These are phyloP conservation scores for Drosophila affinis DNA, from an alignment of 2,888 invertebrate species.

Conservation along the genomic window DNA sequence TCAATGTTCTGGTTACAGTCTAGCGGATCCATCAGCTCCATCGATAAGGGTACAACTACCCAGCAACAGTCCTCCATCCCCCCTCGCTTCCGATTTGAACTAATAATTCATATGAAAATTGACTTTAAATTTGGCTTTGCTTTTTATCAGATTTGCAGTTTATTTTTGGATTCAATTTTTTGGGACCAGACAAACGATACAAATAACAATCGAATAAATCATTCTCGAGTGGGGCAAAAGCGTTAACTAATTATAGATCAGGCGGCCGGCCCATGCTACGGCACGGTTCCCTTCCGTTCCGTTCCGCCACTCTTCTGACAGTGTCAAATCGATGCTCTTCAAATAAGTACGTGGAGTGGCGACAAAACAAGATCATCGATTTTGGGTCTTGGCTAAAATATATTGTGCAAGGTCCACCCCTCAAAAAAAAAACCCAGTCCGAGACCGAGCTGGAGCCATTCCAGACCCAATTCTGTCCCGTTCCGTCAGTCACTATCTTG, in stretches of 20 bases:
- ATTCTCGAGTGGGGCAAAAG: conserved; percentile 62
- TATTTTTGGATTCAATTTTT: conserved; percentile 23
- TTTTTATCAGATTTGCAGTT: conserved; percentile 42
- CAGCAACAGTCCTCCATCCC: neutral
- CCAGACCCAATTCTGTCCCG: conserved; percentile 40
- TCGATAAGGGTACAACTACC: conserved; percentile 32
- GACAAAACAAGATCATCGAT: conserved; percentile 19
- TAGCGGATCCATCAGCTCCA: conserved; percentile 28
- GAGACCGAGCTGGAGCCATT: conserved; percentile 23
- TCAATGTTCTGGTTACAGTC: conserved; percentile 37
- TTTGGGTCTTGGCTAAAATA: conserved; percentile 43
- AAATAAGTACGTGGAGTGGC: conserved; percentile 37
- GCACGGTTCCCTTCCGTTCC: too few relatives aligned
- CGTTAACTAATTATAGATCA: conserved; percentile 53
- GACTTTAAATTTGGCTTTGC: conserved; percentile 15
- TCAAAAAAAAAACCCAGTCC: neutral
- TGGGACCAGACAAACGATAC: conserved; percentile 18
- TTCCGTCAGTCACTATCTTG: conserved; percentile 29
- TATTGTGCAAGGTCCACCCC: conserved; percentile 73
- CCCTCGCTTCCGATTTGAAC: conserved; percentile 25
- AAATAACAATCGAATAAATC: conserved; percentile 64
- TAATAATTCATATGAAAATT: conserved; percentile 30
- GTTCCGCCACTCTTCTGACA: conserved; percentile 50
- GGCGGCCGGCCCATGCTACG: neutral
- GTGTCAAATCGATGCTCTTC: conserved; percentile 72